These are phyloP conservation scores for Halichoeres trimaculatus DNA, from an alignment of 2,113 vertebrate species.

Conservation along the genomic window DNA sequence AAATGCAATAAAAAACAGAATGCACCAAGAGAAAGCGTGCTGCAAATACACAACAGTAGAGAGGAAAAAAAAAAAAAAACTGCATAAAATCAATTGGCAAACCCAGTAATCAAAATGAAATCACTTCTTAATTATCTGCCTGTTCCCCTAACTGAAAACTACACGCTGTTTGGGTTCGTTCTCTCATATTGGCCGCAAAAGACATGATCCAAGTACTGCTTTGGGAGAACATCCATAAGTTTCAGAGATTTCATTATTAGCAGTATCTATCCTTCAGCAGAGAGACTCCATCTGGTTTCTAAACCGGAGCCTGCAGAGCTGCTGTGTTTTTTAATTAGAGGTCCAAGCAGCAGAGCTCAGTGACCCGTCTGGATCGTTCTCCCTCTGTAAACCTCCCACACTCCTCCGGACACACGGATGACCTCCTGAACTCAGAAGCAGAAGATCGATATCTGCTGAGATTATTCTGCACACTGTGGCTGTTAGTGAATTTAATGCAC, in stretches of 20 bases:
- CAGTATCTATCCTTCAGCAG: too few relatives aligned
- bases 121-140: too few relatives aligned
- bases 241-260: neutral
- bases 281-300: neutral
- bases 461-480: neutral
- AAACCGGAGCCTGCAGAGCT: neutral
- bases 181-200: neutral
- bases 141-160: neutral
- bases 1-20: too few relatives aligned
- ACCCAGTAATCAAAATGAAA: too few relatives aligned
- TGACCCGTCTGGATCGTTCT: conserved; percentile 20
- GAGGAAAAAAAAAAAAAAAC: too few relatives aligned
- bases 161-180: neutral
- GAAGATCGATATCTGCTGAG: neutral
- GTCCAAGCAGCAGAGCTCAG: neutral
- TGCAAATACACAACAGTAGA: too few relatives aligned
- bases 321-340: neutral
- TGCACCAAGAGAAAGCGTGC: too few relatives aligned
- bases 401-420: neutral
- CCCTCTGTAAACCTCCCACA: conserved; percentile 3
- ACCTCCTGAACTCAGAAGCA: conserved; percentile 13
- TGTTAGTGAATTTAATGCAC: neutral
- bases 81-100: too few relatives aligned
- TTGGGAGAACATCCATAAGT: neutral
- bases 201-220: neutral